phyloP scores from a whole-genome alignment of 2,113 vertebrate genomes.

The Ciconia stormi region DNA sequence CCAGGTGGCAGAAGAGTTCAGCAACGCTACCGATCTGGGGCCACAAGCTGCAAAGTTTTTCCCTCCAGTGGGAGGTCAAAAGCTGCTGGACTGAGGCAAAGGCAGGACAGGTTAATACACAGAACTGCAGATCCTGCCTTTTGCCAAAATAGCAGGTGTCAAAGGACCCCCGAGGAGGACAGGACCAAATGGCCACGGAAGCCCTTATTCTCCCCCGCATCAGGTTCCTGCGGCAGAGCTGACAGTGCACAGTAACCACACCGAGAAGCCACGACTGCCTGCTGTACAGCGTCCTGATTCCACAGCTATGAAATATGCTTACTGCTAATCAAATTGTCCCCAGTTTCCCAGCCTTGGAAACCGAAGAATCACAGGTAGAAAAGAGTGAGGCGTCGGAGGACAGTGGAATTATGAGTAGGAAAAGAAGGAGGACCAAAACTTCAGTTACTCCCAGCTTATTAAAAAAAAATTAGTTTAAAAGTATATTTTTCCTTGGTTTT shows the following conservation, averaged over 20 bases:
- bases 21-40: neutral
- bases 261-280: neutral
- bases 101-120: neutral
- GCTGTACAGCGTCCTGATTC: neutral
- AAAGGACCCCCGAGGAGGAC: neutral
- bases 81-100: neutral
- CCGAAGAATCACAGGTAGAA: neutral
- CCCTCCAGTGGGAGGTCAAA: neutral
- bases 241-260: neutral
- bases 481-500: neutral
- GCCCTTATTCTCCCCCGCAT: neutral
- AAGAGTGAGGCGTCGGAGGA: neutral
- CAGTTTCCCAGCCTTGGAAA: neutral
- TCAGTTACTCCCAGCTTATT: neutral
- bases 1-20: neutral
- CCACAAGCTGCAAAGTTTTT: neutral
- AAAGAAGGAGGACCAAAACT: neutral
- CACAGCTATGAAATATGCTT: neutral
- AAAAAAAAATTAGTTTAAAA: neutral
- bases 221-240: accelerated
- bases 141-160: neutral
- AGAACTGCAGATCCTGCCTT: neutral
- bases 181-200: neutral
- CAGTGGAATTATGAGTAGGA: neutral
- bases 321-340: neutral